phyloP scores from a whole-genome alignment of 2,113 vertebrate species.

The Orthonyx spaldingii region DNA sequence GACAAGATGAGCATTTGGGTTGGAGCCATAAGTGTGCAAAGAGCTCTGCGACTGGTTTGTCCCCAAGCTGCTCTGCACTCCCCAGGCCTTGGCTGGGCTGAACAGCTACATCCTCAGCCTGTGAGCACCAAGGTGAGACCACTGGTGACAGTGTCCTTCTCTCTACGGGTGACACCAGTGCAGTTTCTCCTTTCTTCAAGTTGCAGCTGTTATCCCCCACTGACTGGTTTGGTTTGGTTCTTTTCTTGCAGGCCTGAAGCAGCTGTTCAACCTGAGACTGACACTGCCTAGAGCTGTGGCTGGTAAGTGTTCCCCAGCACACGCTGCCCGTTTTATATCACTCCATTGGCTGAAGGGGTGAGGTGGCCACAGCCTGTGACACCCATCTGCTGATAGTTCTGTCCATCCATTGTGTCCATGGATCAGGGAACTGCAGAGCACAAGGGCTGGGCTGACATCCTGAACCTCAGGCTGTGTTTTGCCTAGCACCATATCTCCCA shows the following conservation, averaged over 20 bases:
- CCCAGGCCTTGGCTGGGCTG: background rate
- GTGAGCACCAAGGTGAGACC: background rate
- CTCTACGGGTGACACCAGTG: background rate
- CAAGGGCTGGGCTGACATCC: background rate
- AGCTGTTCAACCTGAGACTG: background rate
- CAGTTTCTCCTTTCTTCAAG: background rate
- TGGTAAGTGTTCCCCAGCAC: background rate
- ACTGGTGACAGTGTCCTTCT: background rate
- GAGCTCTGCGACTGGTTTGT: background rate
- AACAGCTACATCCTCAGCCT: background rate
- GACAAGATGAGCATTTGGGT: background rate
- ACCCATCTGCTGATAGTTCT: background rate
- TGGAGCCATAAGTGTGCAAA: background rate
- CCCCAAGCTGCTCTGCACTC: background rate
- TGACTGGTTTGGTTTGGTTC: background rate
- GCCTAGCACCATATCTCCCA: background rate
- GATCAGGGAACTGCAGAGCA: background rate
- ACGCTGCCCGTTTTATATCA: fast-evolving
- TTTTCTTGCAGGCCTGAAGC: conserved; percentile 29
- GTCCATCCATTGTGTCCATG: background rate
- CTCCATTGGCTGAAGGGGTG: background rate
- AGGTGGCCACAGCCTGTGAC: background rate
- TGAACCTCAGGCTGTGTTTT: background rate
- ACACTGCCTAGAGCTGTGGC: background rate
- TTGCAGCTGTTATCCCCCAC: background rate